Evolutionary conservation across 2,888 invertebrate genomes (phyloP).

Genomic region (Cantharis nigra): DNA sequence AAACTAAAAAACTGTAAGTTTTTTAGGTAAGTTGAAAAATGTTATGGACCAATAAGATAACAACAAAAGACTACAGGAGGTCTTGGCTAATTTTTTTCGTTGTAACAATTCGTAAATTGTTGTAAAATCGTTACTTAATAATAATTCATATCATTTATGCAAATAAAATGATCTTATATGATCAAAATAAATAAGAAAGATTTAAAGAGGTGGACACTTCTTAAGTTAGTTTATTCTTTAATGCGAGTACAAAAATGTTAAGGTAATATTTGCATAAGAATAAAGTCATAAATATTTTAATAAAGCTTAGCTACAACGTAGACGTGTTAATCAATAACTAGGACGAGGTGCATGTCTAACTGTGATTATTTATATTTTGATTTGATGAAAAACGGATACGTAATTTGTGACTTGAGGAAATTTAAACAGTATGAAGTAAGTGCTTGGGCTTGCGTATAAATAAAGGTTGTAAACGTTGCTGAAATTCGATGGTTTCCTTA

Average conservation of each 20-base stretch:
- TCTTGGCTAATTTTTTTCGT: neutral
- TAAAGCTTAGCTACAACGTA: neutral
- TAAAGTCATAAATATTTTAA: neutral
- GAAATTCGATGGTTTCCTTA: conserved; percentile 13
- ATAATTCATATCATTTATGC: neutral
- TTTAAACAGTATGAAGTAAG: neutral
- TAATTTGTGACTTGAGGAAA: neutral
- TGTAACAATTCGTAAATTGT: neutral
- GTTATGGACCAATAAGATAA: neutral
- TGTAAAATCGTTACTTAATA: neutral
- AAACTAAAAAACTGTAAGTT: neutral
- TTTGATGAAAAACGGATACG: neutral
- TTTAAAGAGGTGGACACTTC: neutral
- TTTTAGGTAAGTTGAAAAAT: neutral
- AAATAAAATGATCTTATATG: neutral
- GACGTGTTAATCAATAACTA: neutral
- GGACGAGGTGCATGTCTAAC: conserved; percentile 8
- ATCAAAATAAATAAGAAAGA: neutral
- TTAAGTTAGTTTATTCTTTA: neutral
- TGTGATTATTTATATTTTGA: conserved; percentile 9
- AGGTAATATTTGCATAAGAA: neutral
- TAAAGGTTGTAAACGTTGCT: conserved; percentile 7
- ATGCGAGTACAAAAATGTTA: neutral
- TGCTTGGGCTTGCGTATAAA: conserved; percentile 3
- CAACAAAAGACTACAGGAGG: neutral